Conservation (phyloP, 2,797 vertebrate species). For the Streptopelia turtur region DNA sequence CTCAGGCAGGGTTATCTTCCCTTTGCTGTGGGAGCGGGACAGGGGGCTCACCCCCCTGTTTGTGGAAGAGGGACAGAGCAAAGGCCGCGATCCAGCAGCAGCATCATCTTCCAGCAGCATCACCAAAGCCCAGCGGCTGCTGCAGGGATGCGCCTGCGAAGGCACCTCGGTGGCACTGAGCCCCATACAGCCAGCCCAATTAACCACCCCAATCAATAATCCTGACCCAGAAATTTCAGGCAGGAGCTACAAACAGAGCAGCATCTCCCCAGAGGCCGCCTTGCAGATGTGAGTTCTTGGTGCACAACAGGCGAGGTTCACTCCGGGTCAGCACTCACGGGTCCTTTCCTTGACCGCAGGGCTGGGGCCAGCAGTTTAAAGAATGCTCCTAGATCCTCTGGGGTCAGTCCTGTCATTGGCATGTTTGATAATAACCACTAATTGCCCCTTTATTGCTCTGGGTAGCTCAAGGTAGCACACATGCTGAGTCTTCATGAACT, state of each 20-base stretch:
- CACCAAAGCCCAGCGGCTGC: neutral
- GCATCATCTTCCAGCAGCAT: neutral
- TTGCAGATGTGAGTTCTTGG: neutral
- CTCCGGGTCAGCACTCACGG: neutral
- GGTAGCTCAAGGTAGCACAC: neutral
- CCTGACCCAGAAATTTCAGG: slow-evolving; percentile 30
- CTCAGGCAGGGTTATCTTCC: neutral
- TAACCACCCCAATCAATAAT: slow-evolving; percentile 24
- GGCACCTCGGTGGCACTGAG: neutral
- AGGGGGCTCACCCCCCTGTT: rapidly evolving
- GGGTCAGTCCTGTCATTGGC: neutral
- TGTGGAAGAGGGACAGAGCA: rapidly evolving
- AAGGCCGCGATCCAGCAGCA: neutral
- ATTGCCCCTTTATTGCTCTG: neutral
- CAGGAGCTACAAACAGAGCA: neutral
- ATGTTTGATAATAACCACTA: neutral
- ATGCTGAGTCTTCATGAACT: neutral
- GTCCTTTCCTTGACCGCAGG: neutral
- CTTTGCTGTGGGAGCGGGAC: rapidly evolving
- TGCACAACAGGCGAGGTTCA: rapidly evolving
- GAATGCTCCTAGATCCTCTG: neutral
- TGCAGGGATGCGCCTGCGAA: neutral
- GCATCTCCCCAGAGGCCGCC: neutral
- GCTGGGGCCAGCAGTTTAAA: neutral
- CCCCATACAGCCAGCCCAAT: neutral